Conservation (phyloP, 2,113 vertebrate genomes). For the Pithys albifrons region DNA sequence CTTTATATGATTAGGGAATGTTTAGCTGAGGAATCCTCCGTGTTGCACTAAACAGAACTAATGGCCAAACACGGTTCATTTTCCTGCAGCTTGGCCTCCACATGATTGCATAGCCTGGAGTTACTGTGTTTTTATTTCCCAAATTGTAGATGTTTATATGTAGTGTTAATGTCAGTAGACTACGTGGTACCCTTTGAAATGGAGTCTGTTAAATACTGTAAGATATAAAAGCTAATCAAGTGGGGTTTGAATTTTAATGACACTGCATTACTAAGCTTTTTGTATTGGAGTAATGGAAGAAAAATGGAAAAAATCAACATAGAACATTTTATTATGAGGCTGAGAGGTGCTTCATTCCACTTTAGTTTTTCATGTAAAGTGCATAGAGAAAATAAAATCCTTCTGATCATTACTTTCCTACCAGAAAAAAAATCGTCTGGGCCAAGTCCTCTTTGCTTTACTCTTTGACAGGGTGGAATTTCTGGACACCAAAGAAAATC, state of each 20-base stretch:
- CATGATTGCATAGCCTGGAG: constrained; percentile 45
- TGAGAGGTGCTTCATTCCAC: neutral
- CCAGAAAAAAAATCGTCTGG: neutral
- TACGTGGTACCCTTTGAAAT: constrained; percentile 43
- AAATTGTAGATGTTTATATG: constrained; percentile 52
- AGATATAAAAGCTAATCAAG: constrained; percentile 59
- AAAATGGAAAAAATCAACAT: neutral
- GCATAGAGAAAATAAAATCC: neutral
- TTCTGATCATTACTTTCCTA: neutral
- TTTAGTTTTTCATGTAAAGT: neutral
- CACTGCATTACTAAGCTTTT: neutral
- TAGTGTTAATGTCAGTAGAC: constrained; percentile 57
- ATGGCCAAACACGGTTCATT: constrained; percentile 13
- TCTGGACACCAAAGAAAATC: neutral
- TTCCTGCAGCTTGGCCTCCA: neutral
- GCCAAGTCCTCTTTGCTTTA: neutral
- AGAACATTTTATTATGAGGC: neutral
- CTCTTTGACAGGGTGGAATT: neutral
- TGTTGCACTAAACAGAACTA: constrained; percentile 34
- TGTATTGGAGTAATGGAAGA: constrained; percentile 5
- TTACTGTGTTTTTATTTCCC: constrained; percentile 35
- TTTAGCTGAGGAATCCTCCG: constrained; percentile 50
- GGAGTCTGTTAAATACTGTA: constrained; percentile 20
- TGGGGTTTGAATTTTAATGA: constrained; percentile 27
- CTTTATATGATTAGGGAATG: constrained; percentile 23